Evolutionary conservation across 2,888 invertebrate species (phyloP).

Genomic region (Polylopha cassiicola): DNA sequence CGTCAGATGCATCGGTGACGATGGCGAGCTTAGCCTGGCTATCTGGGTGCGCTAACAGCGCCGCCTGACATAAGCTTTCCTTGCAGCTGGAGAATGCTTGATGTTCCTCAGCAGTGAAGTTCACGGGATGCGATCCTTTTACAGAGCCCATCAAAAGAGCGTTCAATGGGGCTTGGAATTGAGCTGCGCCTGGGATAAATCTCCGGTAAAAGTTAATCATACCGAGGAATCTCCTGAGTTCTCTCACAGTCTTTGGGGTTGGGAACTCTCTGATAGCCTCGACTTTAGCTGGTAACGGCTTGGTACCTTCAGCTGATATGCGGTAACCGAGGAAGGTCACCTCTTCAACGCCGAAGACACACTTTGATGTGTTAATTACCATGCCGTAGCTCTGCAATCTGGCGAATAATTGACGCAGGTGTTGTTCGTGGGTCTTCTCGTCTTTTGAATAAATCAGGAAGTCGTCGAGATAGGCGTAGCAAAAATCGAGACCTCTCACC

Average conservation of each 20-base stretch:
- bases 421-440: slow-evolving; percentile 28
- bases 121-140: slow-evolving; percentile 25
- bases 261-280: slow-evolving; percentile 31
- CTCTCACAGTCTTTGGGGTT: slow-evolving; percentile 31
- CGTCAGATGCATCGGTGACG: slow-evolving; percentile 39
- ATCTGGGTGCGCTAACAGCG: slow-evolving; percentile 32
- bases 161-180: slow-evolving; percentile 32
- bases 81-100: slow-evolving; percentile 27
- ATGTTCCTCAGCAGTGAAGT: slow-evolving; percentile 22
- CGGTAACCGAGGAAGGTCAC: slow-evolving; percentile 29
- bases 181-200: slow-evolving; percentile 35
- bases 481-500: slow-evolving; percentile 8
- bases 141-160: slow-evolving; percentile 22
- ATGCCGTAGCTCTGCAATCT: slow-evolving; percentile 32
- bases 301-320: slow-evolving; percentile 26
- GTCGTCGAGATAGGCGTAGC: slow-evolving; percentile 38
- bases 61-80: slow-evolving; percentile 26
- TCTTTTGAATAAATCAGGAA: slow-evolving; percentile 27
- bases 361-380: slow-evolving; percentile 30
- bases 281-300: slow-evolving; percentile 33
- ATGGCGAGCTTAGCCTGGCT: slow-evolving; percentile 28
- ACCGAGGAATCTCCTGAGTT: slow-evolving; percentile 36
- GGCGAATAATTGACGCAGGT: slow-evolving; percentile 30
- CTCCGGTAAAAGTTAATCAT: slow-evolving; percentile 41
- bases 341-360: slow-evolving; percentile 26